Conservation (phyloP, 2,113 vertebrate species). For the Daubentonia madagascariensis region DNA sequence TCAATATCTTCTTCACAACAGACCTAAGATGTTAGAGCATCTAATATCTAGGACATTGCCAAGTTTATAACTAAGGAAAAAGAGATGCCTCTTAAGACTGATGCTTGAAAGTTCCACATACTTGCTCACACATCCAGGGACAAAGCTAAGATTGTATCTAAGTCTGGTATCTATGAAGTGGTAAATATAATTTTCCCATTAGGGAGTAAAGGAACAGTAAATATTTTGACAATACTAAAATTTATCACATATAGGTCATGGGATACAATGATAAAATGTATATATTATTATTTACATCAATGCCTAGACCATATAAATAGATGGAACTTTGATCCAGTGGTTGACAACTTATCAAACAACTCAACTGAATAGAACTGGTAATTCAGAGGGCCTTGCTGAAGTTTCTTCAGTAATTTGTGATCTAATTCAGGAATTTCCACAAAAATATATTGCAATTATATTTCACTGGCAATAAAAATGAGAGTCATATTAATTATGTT, state of each 20-base stretch:
- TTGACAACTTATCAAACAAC: neutral
- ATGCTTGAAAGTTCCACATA: neutral
- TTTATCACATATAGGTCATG: neutral
- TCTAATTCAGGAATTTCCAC: neutral
- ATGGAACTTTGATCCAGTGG: neutral
- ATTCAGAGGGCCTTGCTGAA: neutral
- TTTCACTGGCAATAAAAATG: neutral
- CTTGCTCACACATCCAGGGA: neutral
- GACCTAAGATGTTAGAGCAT: neutral
- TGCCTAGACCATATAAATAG: neutral
- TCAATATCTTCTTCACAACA: neutral
- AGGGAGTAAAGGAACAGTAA: neutral
- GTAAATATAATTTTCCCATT: neutral
- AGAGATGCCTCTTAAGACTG: neutral
- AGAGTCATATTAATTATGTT: neutral
- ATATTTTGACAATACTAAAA: neutral
- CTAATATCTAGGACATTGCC: neutral
- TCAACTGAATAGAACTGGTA: neutral
- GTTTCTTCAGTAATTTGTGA: neutral
- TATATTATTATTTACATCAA: neutral
- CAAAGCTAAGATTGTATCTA: neutral
- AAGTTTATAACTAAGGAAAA: neutral
- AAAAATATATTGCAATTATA: neutral
- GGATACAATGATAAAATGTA: neutral
- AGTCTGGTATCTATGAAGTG: neutral